Conservation (phyloP, 2,797 vertebrate genomes). For the Hyperoplus lanceolatus region DNA sequence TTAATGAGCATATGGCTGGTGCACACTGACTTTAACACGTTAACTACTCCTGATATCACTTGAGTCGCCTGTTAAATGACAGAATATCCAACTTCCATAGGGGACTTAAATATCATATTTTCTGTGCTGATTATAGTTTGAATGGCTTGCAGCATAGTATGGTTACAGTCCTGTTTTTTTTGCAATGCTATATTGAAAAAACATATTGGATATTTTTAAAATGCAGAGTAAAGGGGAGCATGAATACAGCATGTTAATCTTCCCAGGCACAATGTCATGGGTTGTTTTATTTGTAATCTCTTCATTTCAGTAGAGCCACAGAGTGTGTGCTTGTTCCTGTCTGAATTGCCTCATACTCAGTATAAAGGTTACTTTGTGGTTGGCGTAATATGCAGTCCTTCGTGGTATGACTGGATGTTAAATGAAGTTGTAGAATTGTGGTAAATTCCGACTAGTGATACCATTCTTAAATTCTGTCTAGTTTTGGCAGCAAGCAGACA, state of each 20-base stretch:
- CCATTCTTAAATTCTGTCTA: neutral
- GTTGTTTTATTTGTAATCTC: conserved; percentile 27
- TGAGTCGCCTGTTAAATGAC: neutral
- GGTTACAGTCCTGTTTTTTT: neutral
- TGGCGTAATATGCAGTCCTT: neutral
- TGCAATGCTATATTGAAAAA: neutral
- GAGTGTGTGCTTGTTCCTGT: conserved; percentile 18
- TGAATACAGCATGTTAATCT: conserved; percentile 3
- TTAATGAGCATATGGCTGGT: conserved; percentile 44
- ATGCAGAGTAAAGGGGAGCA: neutral
- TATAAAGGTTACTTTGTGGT: conserved; percentile 65
- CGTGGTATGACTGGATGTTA: neutral
- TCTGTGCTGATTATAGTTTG: neutral
- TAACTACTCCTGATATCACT: neutral
- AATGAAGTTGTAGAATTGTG: neutral
- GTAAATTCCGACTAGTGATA: neutral
- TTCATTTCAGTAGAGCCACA: neutral
- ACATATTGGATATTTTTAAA: neutral
- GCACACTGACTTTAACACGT: neutral
- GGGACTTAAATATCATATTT: neutral
- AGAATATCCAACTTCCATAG: neutral
- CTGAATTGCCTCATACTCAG: conserved; percentile 23
- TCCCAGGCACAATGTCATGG: neutral
- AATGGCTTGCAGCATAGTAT: neutral
- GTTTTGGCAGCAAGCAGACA: neutral